Conservation (phyloP, 2,888 invertebrate genomes). For the Iselma pallidipennis region DNA sequence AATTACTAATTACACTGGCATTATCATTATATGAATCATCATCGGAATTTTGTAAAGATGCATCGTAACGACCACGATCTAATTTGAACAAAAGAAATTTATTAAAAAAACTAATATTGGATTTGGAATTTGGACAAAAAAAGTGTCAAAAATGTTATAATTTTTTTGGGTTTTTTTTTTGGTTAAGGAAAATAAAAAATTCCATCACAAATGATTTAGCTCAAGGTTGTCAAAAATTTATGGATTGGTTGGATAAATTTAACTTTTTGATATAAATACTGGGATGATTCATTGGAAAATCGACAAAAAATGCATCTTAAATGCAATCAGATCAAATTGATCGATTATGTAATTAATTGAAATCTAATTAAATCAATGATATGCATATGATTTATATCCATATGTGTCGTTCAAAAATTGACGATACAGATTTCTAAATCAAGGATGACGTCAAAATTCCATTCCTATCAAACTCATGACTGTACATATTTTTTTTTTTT, state of each 20-base stretch:
- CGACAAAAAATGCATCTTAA: too few relatives aligned
- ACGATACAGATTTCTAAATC: neutral
- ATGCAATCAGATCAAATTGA: neutral
- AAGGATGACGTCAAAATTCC: neutral
- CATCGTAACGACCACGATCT: conserved; percentile 42
- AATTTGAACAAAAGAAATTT: conserved; percentile 6
- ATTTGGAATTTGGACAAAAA: neutral
- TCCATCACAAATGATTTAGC: neutral
- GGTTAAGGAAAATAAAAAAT: neutral
- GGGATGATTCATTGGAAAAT: neutral
- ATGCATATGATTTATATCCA: neutral
- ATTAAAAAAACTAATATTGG: neutral
- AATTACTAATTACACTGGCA: conserved; percentile 76
- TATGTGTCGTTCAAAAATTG: neutral
- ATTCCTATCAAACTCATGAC: too few relatives aligned
- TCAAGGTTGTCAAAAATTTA: neutral
- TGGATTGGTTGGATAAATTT: neutral
- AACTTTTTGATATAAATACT: neutral
- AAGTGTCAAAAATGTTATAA: too few relatives aligned
- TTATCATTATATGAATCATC: conserved; percentile 80
- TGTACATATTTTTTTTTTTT: too few relatives aligned
- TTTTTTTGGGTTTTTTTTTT: too few relatives aligned
- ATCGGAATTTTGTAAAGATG: conserved; percentile 54
- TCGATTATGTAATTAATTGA: neutral
- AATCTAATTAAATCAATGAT: neutral